Evolutionary conservation across 2,797 vertebrate genomes (phyloP).

Genomic region (Phataginus tetradactyla): DNA sequence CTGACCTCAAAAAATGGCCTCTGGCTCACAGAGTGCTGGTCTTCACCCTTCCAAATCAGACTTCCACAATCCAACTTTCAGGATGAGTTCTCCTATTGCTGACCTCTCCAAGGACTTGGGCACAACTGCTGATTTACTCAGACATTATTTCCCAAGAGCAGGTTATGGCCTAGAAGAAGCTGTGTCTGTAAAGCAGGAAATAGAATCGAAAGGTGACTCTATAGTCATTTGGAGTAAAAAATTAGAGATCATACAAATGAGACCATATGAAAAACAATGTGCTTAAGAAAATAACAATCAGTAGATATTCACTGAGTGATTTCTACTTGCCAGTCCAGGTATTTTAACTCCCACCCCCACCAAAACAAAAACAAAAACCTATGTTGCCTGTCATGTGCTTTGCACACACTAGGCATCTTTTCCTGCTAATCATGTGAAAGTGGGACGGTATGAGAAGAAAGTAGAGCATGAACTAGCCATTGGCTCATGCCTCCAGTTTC

Average conservation of each 20-base stretch:
- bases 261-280: neutral
- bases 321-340: neutral
- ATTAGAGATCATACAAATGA: neutral
- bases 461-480: neutral
- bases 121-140: neutral
- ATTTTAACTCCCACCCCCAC: neutral
- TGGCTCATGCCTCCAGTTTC: neutral
- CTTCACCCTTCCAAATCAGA: neutral
- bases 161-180: neutral
- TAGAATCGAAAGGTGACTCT: neutral
- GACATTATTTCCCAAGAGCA: neutral
- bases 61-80: neutral
- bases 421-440: neutral
- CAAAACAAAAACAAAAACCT: too few relatives aligned
- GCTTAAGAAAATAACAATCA: neutral
- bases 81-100: neutral
- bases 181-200: neutral
- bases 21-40: neutral
- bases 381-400: neutral
- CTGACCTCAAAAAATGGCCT: neutral
- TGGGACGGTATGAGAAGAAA: neutral
- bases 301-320: neutral
- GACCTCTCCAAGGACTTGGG: neutral
- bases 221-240: neutral
- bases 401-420: neutral